Percentiles rank a stretch among this genome's conserved stretches.
These are phyloP conservation scores for Corapipo altera DNA, from an alignment of 2,113 vertebrate genomes.

Conservation along the genomic window DNA sequence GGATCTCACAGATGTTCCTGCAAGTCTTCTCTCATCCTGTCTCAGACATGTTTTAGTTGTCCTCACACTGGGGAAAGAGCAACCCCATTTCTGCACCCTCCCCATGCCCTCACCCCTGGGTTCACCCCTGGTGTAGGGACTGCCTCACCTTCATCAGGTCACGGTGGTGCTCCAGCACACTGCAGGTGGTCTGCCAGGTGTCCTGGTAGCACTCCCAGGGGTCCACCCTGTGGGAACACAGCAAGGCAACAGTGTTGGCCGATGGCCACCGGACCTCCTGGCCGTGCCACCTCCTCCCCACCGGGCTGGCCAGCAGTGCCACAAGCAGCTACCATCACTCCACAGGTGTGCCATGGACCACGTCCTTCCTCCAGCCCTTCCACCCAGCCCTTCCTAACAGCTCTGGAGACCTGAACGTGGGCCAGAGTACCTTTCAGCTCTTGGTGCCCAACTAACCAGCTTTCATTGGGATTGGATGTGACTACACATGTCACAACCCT, in stretches of 20 bases:
- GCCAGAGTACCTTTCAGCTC: neutral
- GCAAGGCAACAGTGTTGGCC: neutral
- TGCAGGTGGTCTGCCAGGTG: constrained; percentile 98
- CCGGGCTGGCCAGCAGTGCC: neutral
- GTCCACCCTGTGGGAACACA: constrained; percentile 84
- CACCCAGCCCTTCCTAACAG: neutral
- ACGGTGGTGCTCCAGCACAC: constrained; percentile 93
- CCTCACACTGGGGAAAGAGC: neutral
- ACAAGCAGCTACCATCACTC: accelerated
- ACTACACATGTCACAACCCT: accelerated
- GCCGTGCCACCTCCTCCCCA: neutral
- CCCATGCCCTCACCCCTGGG: accelerated
- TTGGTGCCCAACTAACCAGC: neutral
- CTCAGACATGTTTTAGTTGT: neutral
- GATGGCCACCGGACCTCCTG: neutral
- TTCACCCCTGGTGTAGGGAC: accelerated
- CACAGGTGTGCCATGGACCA: neutral
- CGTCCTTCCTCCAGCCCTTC: neutral
- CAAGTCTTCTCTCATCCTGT: neutral
- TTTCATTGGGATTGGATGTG: neutral
- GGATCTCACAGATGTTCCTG: neutral
- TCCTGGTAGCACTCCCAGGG: constrained; percentile 99
- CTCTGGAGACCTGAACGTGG: neutral
- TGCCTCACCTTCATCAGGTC: constrained; percentile 95
- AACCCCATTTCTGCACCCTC: neutral